Evolutionary conservation across 2,888 invertebrate species (phyloP), one percentile per base, ranked within the genome.

Genomic region (Dicyrtomina minuta): DNA sequence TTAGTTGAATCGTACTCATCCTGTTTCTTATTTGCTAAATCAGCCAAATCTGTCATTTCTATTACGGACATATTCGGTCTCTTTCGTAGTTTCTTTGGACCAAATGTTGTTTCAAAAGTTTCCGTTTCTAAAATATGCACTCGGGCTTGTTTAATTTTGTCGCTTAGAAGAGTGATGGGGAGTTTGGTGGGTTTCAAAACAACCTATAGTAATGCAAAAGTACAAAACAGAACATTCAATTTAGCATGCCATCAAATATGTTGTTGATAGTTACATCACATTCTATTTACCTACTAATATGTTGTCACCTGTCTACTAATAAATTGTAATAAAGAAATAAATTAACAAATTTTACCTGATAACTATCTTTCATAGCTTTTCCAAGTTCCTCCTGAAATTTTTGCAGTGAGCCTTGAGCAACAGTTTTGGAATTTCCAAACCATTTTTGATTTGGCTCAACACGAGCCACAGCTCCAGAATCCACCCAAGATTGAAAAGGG

Each of bases 351-450:
- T n/a, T 26, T 72, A 78, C 78, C 81, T 97, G 93, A 81, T 97
- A 99, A 0, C 99, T 98, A 83, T 98, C 96, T 80, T 90, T 94
- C 66, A 95, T 86, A 39, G 92, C 97, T 79, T 92, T 92, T 20
- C 95, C 96, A 81, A 99, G 88, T 83, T 97, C 97, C 51, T 92
- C 92, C 84, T 99, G 92, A 80, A 93, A 93, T 80, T 91, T 92
- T 82, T 93, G 93, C 39, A 93, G 81, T 0, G 92, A 90, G 79
- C 87, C 89, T 83, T 99, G 98, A 0, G 95, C 91, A 77, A 99
- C 94, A 0, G 99, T 96, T 74, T 96, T 87, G 0, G 98, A 96
- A 82, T 99, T 99, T 17, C 97, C 96, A 83, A 99, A 99, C 99
- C 99, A 99, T 81, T 92, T 94, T 79, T 96, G 93, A 78, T 93